Evolutionary conservation across 2,113 vertebrate species (phyloP).

Genomic region (Entomyzon cyanotis): DNA sequence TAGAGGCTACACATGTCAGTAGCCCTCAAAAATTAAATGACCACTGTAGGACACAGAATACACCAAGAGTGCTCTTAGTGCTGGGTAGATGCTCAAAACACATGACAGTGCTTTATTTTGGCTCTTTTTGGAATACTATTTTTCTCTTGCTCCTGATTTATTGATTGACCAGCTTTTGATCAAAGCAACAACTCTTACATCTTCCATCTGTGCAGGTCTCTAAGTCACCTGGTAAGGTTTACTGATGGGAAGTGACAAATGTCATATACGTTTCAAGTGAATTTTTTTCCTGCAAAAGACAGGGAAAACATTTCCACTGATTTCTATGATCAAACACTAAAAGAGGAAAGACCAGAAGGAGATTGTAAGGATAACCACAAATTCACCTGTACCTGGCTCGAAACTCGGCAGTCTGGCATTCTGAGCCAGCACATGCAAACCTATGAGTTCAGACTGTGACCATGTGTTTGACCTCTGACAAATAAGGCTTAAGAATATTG

Average conservation of each 20-base stretch:
- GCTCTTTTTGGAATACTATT: background rate
- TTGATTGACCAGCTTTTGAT: background rate
- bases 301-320: background rate
- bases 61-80: background rate
- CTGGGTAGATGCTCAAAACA: background rate
- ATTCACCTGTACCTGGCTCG: background rate
- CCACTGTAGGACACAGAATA: rapidly evolving
- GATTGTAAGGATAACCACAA: background rate
- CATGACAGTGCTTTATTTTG: background rate
- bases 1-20: background rate
- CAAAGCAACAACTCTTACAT: background rate
- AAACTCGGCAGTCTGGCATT: background rate
- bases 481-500: background rate
- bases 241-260: background rate
- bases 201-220: background rate
- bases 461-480: background rate
- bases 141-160: background rate
- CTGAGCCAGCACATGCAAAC: background rate
- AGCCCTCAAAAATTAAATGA: background rate
- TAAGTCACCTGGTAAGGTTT: background rate
- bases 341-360: background rate
- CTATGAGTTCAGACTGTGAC: background rate
- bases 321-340: background rate
- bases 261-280: rapidly evolving
- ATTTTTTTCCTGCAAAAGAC: background rate